Conservation (phyloP, 2,113 vertebrate species). For the Mobula hypostoma region DNA sequence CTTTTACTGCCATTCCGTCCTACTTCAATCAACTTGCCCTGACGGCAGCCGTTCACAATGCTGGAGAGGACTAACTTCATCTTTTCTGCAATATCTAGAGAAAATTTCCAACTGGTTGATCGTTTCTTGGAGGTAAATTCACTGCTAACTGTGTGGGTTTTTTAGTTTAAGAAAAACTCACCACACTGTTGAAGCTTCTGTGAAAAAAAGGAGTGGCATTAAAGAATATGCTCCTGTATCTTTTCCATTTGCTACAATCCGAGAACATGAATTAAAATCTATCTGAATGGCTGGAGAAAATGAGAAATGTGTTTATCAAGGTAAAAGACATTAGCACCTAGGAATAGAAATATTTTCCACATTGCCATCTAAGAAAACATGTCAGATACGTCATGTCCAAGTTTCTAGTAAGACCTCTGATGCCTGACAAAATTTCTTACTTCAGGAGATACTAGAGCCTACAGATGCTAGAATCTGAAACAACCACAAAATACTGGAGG, state of each 20-base stretch:
- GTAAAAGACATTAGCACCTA: not conserved
- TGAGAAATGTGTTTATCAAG: no score
- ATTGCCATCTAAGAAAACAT: not conserved
- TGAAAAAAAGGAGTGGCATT: not conserved
- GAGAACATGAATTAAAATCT: not conserved
- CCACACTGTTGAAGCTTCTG: not conserved
- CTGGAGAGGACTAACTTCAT: constrained; percentile 72
- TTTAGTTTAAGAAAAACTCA: not conserved
- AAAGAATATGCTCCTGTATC: not conserved
- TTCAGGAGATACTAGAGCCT: no score
- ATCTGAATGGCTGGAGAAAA: not conserved
- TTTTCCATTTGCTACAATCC: not conserved
- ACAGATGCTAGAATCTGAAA: no score
- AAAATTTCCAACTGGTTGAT: no score
- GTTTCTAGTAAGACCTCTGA: not conserved
- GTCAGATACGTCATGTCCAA: not conserved
- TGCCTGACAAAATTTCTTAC: not conserved
- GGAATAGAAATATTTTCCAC: not conserved
- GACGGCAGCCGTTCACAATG: constrained; percentile 61
- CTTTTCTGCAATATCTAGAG: constrained; percentile 29
- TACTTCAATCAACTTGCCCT: constrained; percentile 67
- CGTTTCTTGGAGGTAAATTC: no score
- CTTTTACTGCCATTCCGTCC: constrained; percentile 56
- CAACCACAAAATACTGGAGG: no score
- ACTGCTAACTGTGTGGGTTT: not conserved